Evolutionary conservation across 1,140 invertebrate species (phyloP), one percentile per base, ranked within the genome.

Genomic region (Drosophila equinoxialis): DNA sequence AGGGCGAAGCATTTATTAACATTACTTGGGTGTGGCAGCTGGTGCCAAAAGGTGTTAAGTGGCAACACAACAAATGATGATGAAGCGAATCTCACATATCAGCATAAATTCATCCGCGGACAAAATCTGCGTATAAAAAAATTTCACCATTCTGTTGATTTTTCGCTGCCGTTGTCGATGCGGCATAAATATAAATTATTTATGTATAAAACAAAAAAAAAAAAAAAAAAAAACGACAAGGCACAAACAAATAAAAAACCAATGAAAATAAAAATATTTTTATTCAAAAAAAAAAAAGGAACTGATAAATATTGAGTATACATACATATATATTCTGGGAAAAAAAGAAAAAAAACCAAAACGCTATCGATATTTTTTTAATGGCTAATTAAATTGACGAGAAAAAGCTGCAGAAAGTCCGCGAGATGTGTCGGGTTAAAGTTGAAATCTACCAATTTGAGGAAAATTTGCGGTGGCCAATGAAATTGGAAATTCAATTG

Each of bases 301-400:
- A 45, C n/a, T 51, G 17, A 10, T 20, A 5, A 42, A 63, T 33
- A 30, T 30, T 6, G 2, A 48, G 74, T 68, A 48, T 74, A 30
- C 30, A 26, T 26, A 30, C 1, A 30, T 6, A 6, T 26, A 63
- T 85, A 68, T 60, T 70, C 64, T 75, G 35, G 48, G 76, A 26
- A 62, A 48, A 30, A n/a, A 17, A 6, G 4, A 11, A 0, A 14
- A 48, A 14, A 48, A 17, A 48, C 8, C 8, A 11, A 23, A 48
- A 3, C 10, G 17, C 45, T 23, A 17, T n/a, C 23, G 23, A 42
- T 79, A 39, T 70, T 60, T 74, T 68, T 71, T 86, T 81, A 79
- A 82, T 86, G 83, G 83, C 68, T 86, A 86, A 86, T 86, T 86
- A 87, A 86, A 87, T 79, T 86, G 76, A 68, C 68, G 71, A 77